Base-by-base conservation (phyloP, 2,797 vertebrate genomes). In the Ambastaia sidthimunki region DNA sequence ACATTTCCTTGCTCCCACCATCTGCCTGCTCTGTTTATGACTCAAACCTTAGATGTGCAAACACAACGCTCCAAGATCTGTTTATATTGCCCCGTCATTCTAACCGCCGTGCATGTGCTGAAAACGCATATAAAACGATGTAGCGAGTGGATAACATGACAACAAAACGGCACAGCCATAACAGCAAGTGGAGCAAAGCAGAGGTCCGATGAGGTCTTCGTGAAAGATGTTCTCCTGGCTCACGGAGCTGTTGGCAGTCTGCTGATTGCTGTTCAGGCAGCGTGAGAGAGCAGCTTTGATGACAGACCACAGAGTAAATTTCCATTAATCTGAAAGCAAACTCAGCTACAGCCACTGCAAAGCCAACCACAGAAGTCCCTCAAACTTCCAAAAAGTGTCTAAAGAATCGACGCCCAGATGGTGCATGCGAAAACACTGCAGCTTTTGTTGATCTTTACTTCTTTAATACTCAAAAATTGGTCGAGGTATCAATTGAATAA, bases 301-400 rank as follows among this genome's bases (percentile, higher is more conserved):
- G 76, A 79, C 76, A 79, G 76, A 79, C 76, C 76, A 79, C 76
- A 55, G 76, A 71, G 76, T 63, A 71, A 71, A 79, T 79, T 79
- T 79, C 69, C 76, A 79, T 72, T 72, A 79, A 79, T 71, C 76
- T 72, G 52, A 79, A 65, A 79, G 59, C 76, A 79, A 79, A 79
- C 68, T 65, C 59, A 50, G 76, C 76, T 71, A 54, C 59, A 77
- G 55, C 41, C 66, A 77, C 66, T 70, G 75, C 66, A 70, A 77
- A 60, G 66, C 41, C 66, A 15, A 71, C 76, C 76, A 65, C 76
- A 79, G 68, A 71, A 71, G 50, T 63, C 25, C n/a, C 67, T 50
- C 25, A 78, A 70, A 78, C 57, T 78, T 78, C 76, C 69, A 79
- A 71, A 65, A 71, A 79, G 59, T 55, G 59, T 79, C 69, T 21